These are phyloP conservation scores for Apantesis nais DNA, from an alignment of 2,888 invertebrate species.

Conservation along the genomic window DNA sequence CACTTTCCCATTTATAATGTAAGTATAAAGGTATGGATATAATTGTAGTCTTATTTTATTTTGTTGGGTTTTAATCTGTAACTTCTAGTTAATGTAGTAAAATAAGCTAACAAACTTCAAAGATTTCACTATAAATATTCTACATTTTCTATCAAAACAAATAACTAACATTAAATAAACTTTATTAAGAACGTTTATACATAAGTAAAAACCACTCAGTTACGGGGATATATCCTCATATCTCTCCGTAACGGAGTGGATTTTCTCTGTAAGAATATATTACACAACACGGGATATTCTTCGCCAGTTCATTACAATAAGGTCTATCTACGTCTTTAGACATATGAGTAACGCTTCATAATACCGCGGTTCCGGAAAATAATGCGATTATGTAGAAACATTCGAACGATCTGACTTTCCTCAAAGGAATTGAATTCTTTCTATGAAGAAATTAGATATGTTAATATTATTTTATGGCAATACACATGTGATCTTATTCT, in stretches of 20 bases:
- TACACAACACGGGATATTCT: conserved; percentile 5
- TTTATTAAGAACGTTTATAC: not conserved
- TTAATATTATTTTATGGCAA: conserved; percentile 8
- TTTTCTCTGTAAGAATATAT: conserved; percentile 2
- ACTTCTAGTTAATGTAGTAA: no score
- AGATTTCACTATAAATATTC: not conserved
- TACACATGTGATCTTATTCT: not conserved
- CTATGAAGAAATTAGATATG: conserved; percentile 27
- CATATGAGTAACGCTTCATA: conserved; percentile 28
- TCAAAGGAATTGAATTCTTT: conserved; percentile 38
- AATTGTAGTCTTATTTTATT: no score
- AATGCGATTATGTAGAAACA: conserved; percentile 68
- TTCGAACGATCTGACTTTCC: conserved; percentile 72
- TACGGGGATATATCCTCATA: not conserved
- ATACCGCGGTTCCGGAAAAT: conserved; percentile 49
- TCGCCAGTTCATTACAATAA: conserved; percentile 25
- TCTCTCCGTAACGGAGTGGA: not conserved
- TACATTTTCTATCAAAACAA: not conserved
- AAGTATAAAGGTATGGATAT: no score
- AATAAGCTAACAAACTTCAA: no score
- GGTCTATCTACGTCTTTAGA: conserved; percentile 18
- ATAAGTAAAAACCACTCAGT: conserved; percentile 8
- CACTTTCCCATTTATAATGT: no score
- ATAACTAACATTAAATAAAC: not conserved
- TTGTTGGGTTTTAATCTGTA: no score